phyloP scores from a whole-genome alignment of 1,140 invertebrate species.

The Rhopalosiphum padi region DNA sequence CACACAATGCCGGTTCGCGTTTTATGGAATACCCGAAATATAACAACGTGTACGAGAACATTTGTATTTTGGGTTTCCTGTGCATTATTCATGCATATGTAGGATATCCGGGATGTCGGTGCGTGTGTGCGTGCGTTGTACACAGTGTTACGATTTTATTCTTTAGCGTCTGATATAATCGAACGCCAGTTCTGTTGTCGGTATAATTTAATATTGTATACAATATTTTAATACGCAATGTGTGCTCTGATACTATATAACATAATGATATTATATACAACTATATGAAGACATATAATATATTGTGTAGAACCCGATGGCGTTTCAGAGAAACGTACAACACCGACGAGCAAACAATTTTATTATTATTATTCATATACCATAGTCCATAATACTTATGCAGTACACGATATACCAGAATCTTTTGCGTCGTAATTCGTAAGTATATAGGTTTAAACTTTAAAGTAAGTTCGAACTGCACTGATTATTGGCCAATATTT shows the following conservation, averaged over 20 bases:
- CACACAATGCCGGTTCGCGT: slow-evolving; percentile 40
- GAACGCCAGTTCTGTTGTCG: not conserved
- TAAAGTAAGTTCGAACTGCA: not conserved
- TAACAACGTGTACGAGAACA: slow-evolving; percentile 27
- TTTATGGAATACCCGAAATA: slow-evolving; percentile 53
- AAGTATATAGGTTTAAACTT: not conserved
- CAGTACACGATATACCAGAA: not conserved
- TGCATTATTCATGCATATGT: slow-evolving; percentile 47
- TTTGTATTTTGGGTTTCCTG: slow-evolving; percentile 49
- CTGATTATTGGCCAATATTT: not conserved
- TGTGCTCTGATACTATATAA: not conserved
- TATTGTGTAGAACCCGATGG: not conserved
- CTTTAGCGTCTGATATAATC: not conserved
- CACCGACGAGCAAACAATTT: not conserved
- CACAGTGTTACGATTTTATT: slow-evolving; percentile 23
- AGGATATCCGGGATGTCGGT: slow-evolving; percentile 49
- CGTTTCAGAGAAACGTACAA: not conserved
- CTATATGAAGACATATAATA: not conserved
- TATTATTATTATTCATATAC: not conserved
- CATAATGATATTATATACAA: not conserved
- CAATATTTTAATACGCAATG: not conserved
- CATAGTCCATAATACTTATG: no score
- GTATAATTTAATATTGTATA: not conserved
- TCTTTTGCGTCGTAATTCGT: not conserved
- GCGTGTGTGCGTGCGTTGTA: not conserved